Conservation (phyloP, 2,888 invertebrate species). For the Esperia sulphurella region DNA sequence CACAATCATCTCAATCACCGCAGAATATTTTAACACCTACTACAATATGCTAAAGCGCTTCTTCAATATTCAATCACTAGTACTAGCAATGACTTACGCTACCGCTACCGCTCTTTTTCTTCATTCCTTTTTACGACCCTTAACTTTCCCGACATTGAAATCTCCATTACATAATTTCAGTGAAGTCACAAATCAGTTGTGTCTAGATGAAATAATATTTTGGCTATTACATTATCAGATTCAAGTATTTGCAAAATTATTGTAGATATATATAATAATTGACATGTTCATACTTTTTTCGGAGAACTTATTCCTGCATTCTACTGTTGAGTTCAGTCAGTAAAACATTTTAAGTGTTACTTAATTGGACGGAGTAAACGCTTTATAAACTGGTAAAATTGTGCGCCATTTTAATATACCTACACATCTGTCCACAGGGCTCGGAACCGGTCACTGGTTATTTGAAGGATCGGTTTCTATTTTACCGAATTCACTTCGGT, state of each 20-base stretch:
- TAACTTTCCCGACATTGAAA: background rate
- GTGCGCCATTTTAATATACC: slow-evolving; percentile 50
- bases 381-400: slow-evolving; percentile 56
- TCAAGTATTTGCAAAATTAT: background rate
- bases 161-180: background rate
- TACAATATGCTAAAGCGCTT: slow-evolving; percentile 22
- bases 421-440: too few species aligned
- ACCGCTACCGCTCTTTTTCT: background rate
- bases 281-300: slow-evolving; percentile 1
- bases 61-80: slow-evolving; percentile 3
- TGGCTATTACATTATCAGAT: too few species aligned
- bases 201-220: too few species aligned
- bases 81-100: slow-evolving; percentile 22
- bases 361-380: slow-evolving; percentile 68
- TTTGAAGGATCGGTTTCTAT: too few species aligned
- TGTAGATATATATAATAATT: slow-evolving; percentile 6
- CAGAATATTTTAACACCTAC: slow-evolving; percentile 31
- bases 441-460: too few species aligned
- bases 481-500: too few species aligned
- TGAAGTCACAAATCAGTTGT: too few species aligned
- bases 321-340: slow-evolving; percentile 9
- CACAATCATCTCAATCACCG: slow-evolving; percentile 66
- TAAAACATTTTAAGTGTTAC: slow-evolving; percentile 38
- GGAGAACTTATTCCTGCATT: background rate
- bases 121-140: background rate